phyloP scores from a whole-genome alignment of 2,888 invertebrate species.

The Pollenia amentaria region DNA sequence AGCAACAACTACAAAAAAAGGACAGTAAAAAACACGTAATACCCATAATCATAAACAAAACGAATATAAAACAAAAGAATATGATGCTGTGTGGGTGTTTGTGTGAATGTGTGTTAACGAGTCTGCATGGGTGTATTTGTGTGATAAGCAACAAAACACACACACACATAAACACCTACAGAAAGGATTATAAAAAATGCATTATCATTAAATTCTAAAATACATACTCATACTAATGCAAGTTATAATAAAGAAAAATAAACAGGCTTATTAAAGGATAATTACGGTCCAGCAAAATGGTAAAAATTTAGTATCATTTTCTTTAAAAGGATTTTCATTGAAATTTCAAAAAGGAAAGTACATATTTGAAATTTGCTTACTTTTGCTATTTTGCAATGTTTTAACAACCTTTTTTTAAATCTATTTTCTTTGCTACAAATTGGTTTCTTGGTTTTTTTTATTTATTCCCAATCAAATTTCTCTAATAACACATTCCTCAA shows the following conservation, averaged over 20 bases:
- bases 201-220: conserved; percentile 55
- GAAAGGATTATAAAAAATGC: conserved; percentile 45
- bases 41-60: conserved; percentile 55
- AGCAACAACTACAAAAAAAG: background rate
- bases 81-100: background rate
- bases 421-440: too few species aligned
- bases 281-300: background rate
- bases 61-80: conserved; percentile 22
- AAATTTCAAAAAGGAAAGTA: too few species aligned
- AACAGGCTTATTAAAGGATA: background rate
- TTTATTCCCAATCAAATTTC: too few species aligned
- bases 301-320: background rate
- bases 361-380: too few species aligned
- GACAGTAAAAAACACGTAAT: conserved; percentile 36
- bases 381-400: too few species aligned
- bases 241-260: background rate
- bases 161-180: background rate
- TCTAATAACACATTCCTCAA: background rate
- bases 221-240: background rate
- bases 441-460: background rate
- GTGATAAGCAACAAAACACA: background rate
- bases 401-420: too few species aligned
- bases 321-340: background rate
- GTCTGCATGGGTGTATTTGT: background rate
- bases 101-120: background rate